Conservation (phyloP, 2,797 vertebrate genomes). For the Phataginus tricuspis region DNA sequence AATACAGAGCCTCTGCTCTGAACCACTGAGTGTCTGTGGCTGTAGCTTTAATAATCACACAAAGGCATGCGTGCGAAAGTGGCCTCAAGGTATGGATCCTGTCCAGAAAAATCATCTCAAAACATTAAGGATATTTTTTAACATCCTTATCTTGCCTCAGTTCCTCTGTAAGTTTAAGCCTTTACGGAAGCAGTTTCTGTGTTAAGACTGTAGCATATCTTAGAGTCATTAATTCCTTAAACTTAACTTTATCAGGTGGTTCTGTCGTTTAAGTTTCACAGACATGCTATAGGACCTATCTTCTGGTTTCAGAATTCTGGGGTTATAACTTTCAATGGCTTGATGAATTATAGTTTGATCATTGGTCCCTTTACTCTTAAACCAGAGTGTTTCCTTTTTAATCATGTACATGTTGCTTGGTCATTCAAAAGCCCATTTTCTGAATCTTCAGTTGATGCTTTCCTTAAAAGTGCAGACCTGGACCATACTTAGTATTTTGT, state of each 20-base stretch:
- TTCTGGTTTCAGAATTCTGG: not conserved
- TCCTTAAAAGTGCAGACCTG: not conserved
- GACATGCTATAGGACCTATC: not conserved
- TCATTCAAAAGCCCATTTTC: not conserved
- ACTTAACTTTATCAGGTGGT: too few species aligned
- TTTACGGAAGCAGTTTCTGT: not conserved
- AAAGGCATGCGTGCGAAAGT: not conserved
- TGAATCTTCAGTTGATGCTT: not conserved
- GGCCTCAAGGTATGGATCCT: too few species aligned
- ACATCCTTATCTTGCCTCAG: not conserved
- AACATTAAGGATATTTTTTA: not conserved
- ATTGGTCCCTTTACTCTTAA: not conserved
- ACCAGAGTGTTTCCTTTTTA: too few species aligned
- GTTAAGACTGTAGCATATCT: rapidly evolving
- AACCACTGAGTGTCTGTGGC: not conserved
- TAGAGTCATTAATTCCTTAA: not conserved
- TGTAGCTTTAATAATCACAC: not conserved
- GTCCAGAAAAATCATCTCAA: not conserved
- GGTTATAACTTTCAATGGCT: not conserved
- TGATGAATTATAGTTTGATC: not conserved
- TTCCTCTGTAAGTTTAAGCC: not conserved
- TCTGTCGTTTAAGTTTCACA: not conserved
- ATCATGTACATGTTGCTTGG: not conserved
- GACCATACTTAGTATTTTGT: not conserved
- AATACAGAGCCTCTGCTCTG: not conserved